Conservation (phyloP, 2,797 vertebrate species). For the Tauraco hartlaubi region DNA sequence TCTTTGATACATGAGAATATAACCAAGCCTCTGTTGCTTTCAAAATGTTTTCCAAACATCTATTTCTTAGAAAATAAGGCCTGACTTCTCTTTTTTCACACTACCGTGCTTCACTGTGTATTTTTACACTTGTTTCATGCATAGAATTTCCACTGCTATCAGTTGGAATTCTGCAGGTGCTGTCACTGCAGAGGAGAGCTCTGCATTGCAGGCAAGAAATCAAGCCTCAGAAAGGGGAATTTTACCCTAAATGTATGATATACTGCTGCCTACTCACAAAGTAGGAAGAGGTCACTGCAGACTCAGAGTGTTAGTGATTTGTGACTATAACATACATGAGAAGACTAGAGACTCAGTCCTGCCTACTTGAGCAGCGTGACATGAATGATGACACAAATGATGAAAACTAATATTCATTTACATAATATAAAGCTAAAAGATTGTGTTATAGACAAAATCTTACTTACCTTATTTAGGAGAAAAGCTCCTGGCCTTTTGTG, state of each 20-base stretch:
- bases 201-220: slow-evolving; percentile 54
- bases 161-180: slow-evolving; percentile 47
- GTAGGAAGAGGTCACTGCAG: background rate
- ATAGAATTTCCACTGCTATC: background rate
- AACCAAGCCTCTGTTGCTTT: background rate
- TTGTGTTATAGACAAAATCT: background rate
- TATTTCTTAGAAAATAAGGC: background rate
- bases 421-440: background rate
- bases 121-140: background rate
- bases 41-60: background rate
- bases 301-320: background rate
- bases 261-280: background rate
- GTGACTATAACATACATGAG: background rate
- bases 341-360: background rate
- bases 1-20: background rate
- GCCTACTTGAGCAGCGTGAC: background rate
- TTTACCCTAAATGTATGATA: background rate
- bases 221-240: background rate
- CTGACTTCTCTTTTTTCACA: background rate
- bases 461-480: background rate
- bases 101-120: background rate
- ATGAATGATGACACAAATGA: background rate
- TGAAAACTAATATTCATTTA: background rate
- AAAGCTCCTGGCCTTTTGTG: background rate
- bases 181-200: slow-evolving; percentile 58